These are phyloP conservation scores for Drosophila pseudotalamancana DNA, from an alignment of 2,888 invertebrate genomes.

Conservation along the genomic window DNA sequence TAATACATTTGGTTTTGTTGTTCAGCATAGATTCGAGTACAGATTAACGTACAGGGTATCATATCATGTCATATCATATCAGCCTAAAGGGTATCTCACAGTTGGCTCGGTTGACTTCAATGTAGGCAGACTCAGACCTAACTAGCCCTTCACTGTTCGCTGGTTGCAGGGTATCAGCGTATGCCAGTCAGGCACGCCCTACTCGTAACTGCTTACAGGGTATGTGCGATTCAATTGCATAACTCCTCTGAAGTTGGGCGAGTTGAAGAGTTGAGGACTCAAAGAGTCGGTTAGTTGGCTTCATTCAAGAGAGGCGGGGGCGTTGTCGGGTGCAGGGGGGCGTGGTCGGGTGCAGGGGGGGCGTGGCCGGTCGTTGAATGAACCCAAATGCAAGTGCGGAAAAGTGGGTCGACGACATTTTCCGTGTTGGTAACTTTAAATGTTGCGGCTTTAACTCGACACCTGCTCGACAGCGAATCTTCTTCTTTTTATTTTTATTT, in stretches of 20 bases:
- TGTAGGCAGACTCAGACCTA: too few relatives aligned
- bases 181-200: too few relatives aligned
- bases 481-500: neutral
- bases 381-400: conserved; percentile 58
- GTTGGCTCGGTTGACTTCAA: too few relatives aligned
- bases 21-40: too few relatives aligned
- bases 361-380: conserved; percentile 40
- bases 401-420: conserved; percentile 59
- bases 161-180: neutral
- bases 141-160: too few relatives aligned
- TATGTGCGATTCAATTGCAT: neutral
- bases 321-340: neutral
- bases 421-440: conserved; percentile 41
- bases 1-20: too few relatives aligned
- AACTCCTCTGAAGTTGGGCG: conserved; percentile 8
- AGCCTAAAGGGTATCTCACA: too few relatives aligned
- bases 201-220: neutral
- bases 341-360: neutral
- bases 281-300: conserved; percentile 57
- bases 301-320: conserved; percentile 37
- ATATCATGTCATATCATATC: too few relatives aligned
- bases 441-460: conserved; percentile 42
- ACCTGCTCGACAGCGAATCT: neutral
- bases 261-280: too few relatives aligned
- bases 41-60: too few relatives aligned